A percentile compares a stretch with the other conserved stretches of the same genome.
These are phyloP conservation scores for Calliphora vomitoria DNA, from an alignment of 2,888 invertebrate species.

Conservation along the genomic window DNA sequence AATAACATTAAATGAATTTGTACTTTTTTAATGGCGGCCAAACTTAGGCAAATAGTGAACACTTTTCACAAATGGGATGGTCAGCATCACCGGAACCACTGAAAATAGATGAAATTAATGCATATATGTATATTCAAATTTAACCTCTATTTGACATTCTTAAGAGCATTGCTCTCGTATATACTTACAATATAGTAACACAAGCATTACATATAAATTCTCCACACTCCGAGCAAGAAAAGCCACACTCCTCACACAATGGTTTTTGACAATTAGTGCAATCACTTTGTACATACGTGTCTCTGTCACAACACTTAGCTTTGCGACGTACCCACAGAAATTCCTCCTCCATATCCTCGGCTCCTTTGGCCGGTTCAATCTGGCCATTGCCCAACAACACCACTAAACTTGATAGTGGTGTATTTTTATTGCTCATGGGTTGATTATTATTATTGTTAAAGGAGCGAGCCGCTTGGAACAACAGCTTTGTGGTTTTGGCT, in stretches of 20 bases:
- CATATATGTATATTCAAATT: background rate
- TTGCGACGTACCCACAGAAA: constrained; percentile 75
- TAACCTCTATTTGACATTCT: background rate
- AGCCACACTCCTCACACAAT: constrained; percentile 81
- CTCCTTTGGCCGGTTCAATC: constrained; percentile 72
- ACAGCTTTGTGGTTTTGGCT: constrained; percentile 79
- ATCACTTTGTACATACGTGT: constrained; percentile 75
- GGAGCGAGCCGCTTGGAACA: constrained; percentile 77
- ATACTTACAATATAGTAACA: constrained; percentile 80
- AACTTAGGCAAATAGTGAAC: constrained; percentile 68
- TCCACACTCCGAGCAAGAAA: constrained; percentile 79
- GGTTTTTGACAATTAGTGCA: constrained; percentile 78
- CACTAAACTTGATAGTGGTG: constrained; percentile 75
- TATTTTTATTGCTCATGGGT: constrained; percentile 22
- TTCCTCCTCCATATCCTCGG: constrained; percentile 72
- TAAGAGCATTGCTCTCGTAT: background rate
- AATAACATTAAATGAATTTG: constrained; percentile 36
- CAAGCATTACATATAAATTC: constrained; percentile 79
- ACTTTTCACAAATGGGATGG: constrained; percentile 79
- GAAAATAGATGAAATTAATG: constrained; percentile 11
- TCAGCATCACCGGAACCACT: constrained; percentile 78
- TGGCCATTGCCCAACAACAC: constrained; percentile 78
- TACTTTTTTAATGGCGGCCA: background rate
- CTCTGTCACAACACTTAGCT: constrained; percentile 77
- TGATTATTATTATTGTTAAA: constrained; percentile 21